Conservation (phyloP, 2,797 vertebrate species). For the Myotis planiceps region DNA sequence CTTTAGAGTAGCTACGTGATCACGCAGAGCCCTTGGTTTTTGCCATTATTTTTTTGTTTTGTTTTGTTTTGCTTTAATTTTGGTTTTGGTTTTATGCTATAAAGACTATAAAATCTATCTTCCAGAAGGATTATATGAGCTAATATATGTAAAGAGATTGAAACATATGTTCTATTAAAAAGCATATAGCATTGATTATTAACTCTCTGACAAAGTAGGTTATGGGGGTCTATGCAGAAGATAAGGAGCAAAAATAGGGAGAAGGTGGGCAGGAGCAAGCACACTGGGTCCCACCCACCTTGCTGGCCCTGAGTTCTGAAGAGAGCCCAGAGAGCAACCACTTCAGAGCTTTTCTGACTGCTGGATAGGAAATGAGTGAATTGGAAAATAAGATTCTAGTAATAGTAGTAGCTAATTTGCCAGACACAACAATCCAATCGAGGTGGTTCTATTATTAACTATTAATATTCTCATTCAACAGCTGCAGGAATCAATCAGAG, state of each 20-base stretch:
- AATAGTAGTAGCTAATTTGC: not conserved
- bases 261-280: not conserved
- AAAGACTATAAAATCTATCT: constrained; percentile 5
- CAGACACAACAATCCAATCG: not conserved
- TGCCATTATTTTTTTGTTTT: not conserved
- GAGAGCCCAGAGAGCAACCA: not conserved
- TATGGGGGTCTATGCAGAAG: not conserved
- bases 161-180: not conserved
- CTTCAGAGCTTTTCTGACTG: not conserved
- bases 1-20: not conserved
- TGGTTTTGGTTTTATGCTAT: not conserved
- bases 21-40: not conserved
- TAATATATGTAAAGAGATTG: not conserved
- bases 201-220: not conserved
- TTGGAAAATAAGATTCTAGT: constrained; percentile 18
- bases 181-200: not conserved
- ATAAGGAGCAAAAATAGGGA: not conserved
- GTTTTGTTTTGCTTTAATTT: not conserved
- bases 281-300: not conserved
- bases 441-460: not conserved
- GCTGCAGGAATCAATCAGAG: not conserved
- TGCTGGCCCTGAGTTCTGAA: not conserved
- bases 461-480: not conserved
- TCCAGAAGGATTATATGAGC: not conserved
- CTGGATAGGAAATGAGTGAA: not conserved